A percentile compares a stretch with the other conserved stretches of the same genome.
phyloP scores from a whole-genome alignment of 1,140 invertebrate genomes.

The Achroia grisella region DNA sequence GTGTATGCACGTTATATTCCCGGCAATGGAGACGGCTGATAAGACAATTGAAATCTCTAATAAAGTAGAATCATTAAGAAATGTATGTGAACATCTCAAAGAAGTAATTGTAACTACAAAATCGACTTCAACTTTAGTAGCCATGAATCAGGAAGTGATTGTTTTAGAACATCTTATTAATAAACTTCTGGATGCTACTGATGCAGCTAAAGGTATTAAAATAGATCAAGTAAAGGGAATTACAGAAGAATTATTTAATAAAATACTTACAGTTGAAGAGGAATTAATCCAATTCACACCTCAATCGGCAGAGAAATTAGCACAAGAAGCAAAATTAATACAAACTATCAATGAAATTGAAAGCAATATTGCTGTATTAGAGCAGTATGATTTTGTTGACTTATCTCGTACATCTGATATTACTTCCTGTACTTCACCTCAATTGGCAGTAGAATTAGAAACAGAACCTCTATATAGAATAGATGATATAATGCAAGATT shows the following conservation, averaged over 20 bases:
- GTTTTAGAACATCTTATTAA: constrained; percentile 22
- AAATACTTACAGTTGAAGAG: constrained; percentile 27
- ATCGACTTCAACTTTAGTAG: constrained; percentile 3
- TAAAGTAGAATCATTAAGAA: constrained; percentile 27
- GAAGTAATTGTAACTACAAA: constrained; percentile 20
- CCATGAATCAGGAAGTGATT: constrained; percentile 15
- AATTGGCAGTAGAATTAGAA: constrained; percentile 29
- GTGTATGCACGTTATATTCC: constrained; percentile 32
- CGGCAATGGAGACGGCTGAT: constrained; percentile 31
- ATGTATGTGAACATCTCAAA: constrained; percentile 33
- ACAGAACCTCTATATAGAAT: constrained; percentile 26
- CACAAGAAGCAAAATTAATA: constrained; percentile 35
- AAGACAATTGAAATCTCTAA: constrained; percentile 35
- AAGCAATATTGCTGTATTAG: constrained; percentile 36
- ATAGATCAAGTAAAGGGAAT: constrained; percentile 31
- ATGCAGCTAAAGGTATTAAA: constrained; percentile 27
- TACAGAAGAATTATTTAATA: constrained; percentile 35
- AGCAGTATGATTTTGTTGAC: constrained; percentile 43
- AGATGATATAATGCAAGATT: constrained; percentile 28
- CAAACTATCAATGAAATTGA: constrained; percentile 38
- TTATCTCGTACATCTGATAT: constrained; percentile 30
- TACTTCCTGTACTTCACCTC: constrained; percentile 18
- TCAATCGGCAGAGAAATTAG: constrained; percentile 16
- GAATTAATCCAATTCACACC: constrained; percentile 36
- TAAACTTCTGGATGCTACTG: constrained; percentile 27